A percentile compares a stretch with the other conserved stretches of the same genome.
Evolutionary conservation across 2,888 invertebrate genomes (phyloP).

Genomic region (Aspidiotus rigidus): DNA sequence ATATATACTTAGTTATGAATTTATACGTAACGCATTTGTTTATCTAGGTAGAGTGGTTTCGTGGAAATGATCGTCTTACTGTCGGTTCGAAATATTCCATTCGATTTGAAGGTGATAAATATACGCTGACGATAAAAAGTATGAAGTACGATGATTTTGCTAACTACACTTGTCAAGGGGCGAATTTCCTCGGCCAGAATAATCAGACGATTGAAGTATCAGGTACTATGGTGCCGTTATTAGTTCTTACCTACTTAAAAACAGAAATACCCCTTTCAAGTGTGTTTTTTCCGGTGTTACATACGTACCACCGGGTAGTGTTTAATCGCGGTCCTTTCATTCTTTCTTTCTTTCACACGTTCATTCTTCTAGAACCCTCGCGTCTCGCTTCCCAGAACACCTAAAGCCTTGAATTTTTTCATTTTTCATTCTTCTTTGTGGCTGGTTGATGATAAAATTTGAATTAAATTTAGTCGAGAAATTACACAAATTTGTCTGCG

Average conservation of each 20-base stretch:
- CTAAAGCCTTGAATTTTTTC: no score
- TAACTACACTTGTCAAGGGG: slow-evolving; percentile 27
- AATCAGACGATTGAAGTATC: slow-evolving; percentile 15
- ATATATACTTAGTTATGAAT: background rate
- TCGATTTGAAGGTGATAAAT: slow-evolving; percentile 15
- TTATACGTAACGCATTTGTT: background rate
- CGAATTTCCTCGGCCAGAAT: slow-evolving; percentile 21
- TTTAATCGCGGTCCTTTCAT: no score
- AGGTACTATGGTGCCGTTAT: background rate
- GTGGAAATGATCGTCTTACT: slow-evolving; percentile 13
- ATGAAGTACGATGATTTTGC: slow-evolving; percentile 23
- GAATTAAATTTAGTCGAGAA: no score
- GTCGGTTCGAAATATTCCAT: slow-evolving; percentile 7
- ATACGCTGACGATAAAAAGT: slow-evolving; percentile 16
- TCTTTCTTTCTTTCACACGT: no score
- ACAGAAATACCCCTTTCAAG: no score
- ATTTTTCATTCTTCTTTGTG: no score
- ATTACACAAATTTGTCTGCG: no score
- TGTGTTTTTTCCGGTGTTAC: no score
- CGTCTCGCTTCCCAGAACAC: no score
- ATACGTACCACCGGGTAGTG: no score
- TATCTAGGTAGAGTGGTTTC: slow-evolving; percentile 27
- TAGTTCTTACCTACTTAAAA: background rate
- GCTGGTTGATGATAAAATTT: no score
- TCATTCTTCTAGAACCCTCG: no score